phyloP scores from a whole-genome alignment of 2,113 vertebrate genomes.

The Thinocorus orbignyianus region DNA sequence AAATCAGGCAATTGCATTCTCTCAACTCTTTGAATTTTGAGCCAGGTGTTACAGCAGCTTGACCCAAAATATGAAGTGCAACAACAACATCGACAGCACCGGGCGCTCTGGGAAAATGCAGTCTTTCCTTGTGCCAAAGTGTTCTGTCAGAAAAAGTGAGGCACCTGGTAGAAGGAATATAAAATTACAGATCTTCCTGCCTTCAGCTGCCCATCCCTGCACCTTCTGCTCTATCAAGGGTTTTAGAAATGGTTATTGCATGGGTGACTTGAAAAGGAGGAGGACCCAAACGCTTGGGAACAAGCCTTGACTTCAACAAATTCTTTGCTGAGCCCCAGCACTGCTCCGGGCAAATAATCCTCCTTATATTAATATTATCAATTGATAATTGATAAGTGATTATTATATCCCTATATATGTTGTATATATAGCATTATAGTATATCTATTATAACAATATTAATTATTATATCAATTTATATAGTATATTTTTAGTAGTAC shows the following conservation, averaged over 20 bases:
- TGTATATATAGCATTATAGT: too few relatives aligned
- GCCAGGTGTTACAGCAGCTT: background rate
- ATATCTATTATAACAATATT: too few relatives aligned
- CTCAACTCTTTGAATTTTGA: slow-evolving; percentile 11
- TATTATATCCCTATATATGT: too few relatives aligned
- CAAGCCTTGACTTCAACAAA: background rate
- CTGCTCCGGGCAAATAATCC: background rate
- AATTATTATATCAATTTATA: too few relatives aligned
- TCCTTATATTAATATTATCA: too few relatives aligned
- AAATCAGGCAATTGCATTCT: slow-evolving; percentile 18
- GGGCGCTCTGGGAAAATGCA: background rate
- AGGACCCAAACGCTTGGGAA: too few relatives aligned
- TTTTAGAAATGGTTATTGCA: background rate
- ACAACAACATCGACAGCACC: background rate
- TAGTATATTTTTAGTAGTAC: too few relatives aligned
- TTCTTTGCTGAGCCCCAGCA: background rate
- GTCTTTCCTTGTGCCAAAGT: background rate
- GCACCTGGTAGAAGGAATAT: background rate
- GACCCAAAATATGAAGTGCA: background rate
- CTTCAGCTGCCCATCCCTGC: background rate
- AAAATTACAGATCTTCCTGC: background rate
- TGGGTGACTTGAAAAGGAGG: background rate
- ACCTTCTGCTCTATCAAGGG: background rate
- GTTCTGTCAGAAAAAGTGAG: background rate
- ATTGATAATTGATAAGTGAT: too few relatives aligned